Conservation (phyloP, 2,888 invertebrate genomes). For the Amiota communis region DNA sequence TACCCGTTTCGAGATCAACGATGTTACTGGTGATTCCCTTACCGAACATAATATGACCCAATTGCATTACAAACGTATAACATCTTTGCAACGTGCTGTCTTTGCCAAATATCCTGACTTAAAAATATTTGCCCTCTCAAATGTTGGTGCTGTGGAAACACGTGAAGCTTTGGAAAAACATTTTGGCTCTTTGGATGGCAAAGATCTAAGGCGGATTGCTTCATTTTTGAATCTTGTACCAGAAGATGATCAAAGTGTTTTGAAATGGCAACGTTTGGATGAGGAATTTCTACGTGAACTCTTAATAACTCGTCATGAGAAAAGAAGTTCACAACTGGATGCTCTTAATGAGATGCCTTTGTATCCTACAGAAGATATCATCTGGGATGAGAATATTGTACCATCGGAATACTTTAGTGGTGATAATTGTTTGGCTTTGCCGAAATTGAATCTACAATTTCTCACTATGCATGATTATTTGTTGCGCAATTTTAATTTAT, state of each 20-base stretch:
- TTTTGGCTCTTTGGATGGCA: slow-evolving; percentile 82
- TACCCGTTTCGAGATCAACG: slow-evolving; percentile 97
- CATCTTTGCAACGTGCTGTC: slow-evolving; percentile 93
- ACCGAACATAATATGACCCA: slow-evolving; percentile 95
- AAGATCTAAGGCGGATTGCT: slow-evolving; percentile 88
- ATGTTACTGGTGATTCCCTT: slow-evolving; percentile 94
- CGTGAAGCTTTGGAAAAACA: slow-evolving; percentile 84
- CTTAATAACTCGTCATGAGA: slow-evolving; percentile 89
- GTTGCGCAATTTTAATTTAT: slow-evolving; percentile 96
- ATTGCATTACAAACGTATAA: slow-evolving; percentile 93
- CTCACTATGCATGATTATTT: slow-evolving; percentile 98
- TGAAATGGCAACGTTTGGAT: slow-evolving; percentile 83
- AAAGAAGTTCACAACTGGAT: slow-evolving; percentile 92
- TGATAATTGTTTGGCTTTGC: slow-evolving; percentile 94
- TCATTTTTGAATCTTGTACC: slow-evolving; percentile 91
- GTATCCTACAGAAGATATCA: slow-evolving; percentile 97
- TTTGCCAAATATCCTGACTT: slow-evolving; percentile 93
- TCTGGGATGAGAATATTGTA: slow-evolving; percentile 99
- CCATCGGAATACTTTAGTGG: slow-evolving; percentile 98
- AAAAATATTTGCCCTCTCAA: slow-evolving; percentile 89
- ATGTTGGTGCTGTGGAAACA: slow-evolving; percentile 96
- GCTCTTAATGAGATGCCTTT: slow-evolving; percentile 97
- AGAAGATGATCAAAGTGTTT: slow-evolving; percentile 79
- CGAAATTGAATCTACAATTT: slow-evolving; percentile 98
- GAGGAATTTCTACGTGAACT: slow-evolving; percentile 88